Evolutionary conservation across 2,113 vertebrate species (phyloP), one percentile per base, ranked within the genome.

Genomic region (Paraplagusia blochii): DNA sequence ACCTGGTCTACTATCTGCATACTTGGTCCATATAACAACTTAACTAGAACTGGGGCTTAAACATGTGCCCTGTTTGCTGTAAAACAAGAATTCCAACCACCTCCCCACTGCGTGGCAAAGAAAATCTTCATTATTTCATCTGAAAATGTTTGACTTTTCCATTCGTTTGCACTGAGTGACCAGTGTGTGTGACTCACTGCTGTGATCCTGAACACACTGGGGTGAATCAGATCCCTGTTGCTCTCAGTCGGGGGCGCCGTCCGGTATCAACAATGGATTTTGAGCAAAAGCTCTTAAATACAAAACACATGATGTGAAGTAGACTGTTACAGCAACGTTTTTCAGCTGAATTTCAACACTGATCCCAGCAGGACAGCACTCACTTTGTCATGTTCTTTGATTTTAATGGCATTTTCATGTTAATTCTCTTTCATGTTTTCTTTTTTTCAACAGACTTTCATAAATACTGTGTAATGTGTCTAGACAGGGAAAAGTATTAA

Each of bases 101-200:
- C n/a, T n/a, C n/a, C n/a, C n/a, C n/a, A n/a, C n/a, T n/a, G n/a
- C n/a, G n/a, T n/a, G n/a, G n/a, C n/a, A n/a, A n/a, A n/a, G n/a
- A n/a, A n/a, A n/a, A n/a, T n/a, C n/a, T n/a, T n/a, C n/a, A n/a
- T n/a, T n/a, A n/a, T n/a, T n/a, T n/a, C n/a, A n/a, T n/a, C n/a
- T n/a, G n/a, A n/a, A n/a, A 29, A 29, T 29, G 22, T 29, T 29
- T 29, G 22, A 6, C 22, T 29, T 29, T 29, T 29, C 22, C 22
- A 2, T 29, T 29, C 22, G 6, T 29, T 29, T 29, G 6, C 22
- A 29, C 22, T 29, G 22, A 29, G 22, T 29, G 22, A 6, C 36
- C 56, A 39, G 53, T 66, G 62, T 39, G 47, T 46, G 63, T 86
- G 85, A 85, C 64, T 87, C 84, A 85, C 77, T 76, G 36, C 12